Evolutionary conservation across 1,140 invertebrate genomes (phyloP), one percentile per base, ranked within the genome.

Genomic region (Sitodiplosis mosellana): DNA sequence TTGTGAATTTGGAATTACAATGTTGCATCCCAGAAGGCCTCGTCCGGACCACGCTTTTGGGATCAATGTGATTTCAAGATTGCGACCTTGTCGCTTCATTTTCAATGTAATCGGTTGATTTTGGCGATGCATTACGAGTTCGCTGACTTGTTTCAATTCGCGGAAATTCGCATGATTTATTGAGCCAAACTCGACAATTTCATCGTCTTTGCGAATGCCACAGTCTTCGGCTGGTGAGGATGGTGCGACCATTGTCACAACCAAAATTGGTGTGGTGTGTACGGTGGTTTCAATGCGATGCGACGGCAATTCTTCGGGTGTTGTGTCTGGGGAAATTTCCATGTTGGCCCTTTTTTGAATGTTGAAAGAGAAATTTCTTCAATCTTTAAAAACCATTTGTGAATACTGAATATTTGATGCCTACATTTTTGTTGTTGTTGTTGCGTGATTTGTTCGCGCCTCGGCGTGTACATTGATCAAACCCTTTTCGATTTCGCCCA

Each of bases 101-200:
- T 71, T 74, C 0, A 87, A 65, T 43, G 65, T 59, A 12, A 87
- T 55, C 17, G 65, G 58, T 49, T 72, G 70, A 27, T 78, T 77
- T 41, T 80, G 71, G 41, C 81, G 87, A 58, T 85, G 78, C 48
- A 78, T 70, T 6, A 91, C 83, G 17, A 91, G 59, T 41, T 70
- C 67, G 4, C 73, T 71, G 41, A 83, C 73, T 62, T 87, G 78
- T 17, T 68, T 67, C 2, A 88, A 58, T 40, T 70, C 69, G 40
- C 71, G 69, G 57, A 87, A 91, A 65, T 92, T 93, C 8, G 60
- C 66, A 18, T 63, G 59, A 52, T 79, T 81, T 2, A 91, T 64
- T 0, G 85, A 85, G n/a, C 88, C 89, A 73, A 93, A 90, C 54
- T 84, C 71, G 2, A 86, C 53, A 5, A 93, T 68, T 36, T 76